Evolutionary conservation across 1,140 invertebrate species (phyloP).

Genomic region (Radopholus similis): DNA sequence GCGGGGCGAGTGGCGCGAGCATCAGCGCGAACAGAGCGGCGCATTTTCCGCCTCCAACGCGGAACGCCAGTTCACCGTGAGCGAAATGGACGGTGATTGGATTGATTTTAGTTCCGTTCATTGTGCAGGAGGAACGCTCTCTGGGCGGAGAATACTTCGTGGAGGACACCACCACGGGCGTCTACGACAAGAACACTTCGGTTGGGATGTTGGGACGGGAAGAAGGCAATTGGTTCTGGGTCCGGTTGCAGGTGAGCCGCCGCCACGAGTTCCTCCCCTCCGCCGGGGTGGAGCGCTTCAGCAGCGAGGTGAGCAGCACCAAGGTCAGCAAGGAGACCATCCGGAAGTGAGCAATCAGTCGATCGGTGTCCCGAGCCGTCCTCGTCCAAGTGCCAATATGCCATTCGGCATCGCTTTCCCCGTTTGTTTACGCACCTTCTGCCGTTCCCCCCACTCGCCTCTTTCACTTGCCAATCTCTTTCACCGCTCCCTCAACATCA

Average conservation of each 20-base stretch:
- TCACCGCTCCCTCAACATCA: no score
- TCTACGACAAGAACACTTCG: slow-evolving; percentile 41
- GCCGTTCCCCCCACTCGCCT: no score
- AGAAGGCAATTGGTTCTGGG: not conserved
- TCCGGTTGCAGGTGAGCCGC: slow-evolving; percentile 28
- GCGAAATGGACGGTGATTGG: not conserved
- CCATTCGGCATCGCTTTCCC: no score
- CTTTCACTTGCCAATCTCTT: no score
- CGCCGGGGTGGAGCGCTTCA: slow-evolving; percentile 35
- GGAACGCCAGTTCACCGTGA: not conserved
- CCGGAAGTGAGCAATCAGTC: not conserved
- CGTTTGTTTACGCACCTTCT: no score
- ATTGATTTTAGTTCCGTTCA: not conserved
- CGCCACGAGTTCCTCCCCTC: slow-evolving; percentile 36
- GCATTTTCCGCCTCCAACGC: not conserved
- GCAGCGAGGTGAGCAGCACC: slow-evolving; percentile 36
- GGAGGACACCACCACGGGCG: slow-evolving; percentile 34
- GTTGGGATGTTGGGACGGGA: not conserved
- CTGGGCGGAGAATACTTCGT: slow-evolving; percentile 28
- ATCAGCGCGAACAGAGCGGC: slow-evolving; percentile 2
- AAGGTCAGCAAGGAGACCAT: slow-evolving; percentile 36
- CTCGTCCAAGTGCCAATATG: no score
- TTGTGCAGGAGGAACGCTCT: slow-evolving; percentile 44
- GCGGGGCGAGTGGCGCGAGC: slow-evolving; percentile 14
- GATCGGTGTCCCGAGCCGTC: not conserved